Percentiles rank a stretch among this genome's conserved stretches.
These are phyloP conservation scores for Lophotis ruficrista DNA, from an alignment of 2,113 vertebrate genomes.

Conservation along the genomic window DNA sequence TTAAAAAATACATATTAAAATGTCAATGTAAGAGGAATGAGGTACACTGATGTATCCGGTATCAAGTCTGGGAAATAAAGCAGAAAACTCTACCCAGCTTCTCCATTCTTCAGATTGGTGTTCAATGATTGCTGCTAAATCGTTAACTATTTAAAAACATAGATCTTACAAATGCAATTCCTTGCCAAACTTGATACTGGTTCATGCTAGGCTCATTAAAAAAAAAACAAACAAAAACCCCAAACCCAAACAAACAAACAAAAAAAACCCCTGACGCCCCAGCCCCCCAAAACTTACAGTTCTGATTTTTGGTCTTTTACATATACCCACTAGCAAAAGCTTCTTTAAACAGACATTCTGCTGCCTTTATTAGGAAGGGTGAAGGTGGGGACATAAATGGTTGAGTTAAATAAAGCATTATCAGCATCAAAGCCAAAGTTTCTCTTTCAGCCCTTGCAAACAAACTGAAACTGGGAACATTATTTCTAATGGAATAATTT, in stretches of 20 bases:
- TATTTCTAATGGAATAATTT: background rate
- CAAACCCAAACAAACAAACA: too few species aligned
- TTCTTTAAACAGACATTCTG: background rate
- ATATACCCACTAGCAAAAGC: background rate
- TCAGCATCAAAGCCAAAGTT: background rate
- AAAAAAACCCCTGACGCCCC: too few species aligned
- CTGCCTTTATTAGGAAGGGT: background rate
- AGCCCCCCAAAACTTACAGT: background rate
- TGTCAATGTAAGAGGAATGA: background rate
- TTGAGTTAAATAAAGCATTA: background rate
- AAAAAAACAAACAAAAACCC: background rate
- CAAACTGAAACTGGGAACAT: background rate
- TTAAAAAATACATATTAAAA: background rate
- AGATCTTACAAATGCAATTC: background rate
- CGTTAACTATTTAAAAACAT: background rate
- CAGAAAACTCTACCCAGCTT: background rate
- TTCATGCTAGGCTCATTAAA: background rate
- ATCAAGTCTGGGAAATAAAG: background rate
- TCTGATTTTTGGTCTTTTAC: background rate
- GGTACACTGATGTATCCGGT: background rate
- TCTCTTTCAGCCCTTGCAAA: background rate
- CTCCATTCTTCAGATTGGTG: background rate
- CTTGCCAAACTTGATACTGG: background rate
- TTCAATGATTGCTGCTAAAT: background rate
- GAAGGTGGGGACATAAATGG: background rate